phyloP scores from a whole-genome alignment of 64 coral and sea anemone genomes.

The Pachyseris speciosa region DNA sequence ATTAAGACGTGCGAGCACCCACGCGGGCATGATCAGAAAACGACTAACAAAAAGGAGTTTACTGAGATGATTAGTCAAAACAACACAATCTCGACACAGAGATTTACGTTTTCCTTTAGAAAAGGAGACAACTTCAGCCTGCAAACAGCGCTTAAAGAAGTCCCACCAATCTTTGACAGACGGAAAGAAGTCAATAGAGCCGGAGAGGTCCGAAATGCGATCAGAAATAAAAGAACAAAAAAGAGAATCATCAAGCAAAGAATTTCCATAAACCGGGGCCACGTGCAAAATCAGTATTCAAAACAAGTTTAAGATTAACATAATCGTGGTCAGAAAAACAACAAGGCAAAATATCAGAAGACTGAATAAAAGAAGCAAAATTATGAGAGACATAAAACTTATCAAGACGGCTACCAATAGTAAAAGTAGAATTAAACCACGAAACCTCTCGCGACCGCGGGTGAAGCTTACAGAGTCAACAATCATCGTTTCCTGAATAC shows the following conservation, averaged over 20 bases:
- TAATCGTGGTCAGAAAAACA: conserved; percentile 31
- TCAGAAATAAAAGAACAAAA: neutral
- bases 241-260: neutral
- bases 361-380: neutral
- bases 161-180: neutral
- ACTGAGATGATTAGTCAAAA: neutral
- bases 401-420: neutral
- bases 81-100: neutral
- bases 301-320: neutral
- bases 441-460: neutral
- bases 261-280: neutral
- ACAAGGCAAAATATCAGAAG: neutral
- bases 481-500: no score
- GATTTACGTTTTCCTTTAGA: neutral
- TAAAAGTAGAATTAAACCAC: neutral
- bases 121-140: neutral
- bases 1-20: no score
- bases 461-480: conserved; percentile 11
- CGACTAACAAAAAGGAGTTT: no score
- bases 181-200: neutral
- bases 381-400: conserved; percentile 9
- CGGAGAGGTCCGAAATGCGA: neutral
- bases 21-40: no score
- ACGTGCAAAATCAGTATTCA: neutral
- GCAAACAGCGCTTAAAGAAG: neutral